These are phyloP conservation scores for Dexiosoma caninum DNA, from an alignment of 2,888 invertebrate species.

Conservation along the genomic window DNA sequence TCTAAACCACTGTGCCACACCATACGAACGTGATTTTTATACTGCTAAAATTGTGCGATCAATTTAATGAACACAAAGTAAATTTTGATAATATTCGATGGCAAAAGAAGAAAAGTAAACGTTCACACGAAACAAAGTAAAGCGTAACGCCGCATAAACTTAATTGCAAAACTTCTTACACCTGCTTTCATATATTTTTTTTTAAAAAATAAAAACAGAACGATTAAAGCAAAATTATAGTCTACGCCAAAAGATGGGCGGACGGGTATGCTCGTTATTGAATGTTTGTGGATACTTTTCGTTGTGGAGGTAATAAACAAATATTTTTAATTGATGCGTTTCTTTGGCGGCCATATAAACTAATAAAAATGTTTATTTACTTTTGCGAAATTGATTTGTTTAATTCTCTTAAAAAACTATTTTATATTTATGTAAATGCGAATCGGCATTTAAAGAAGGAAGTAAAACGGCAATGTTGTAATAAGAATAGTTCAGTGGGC, in stretches of 20 bases:
- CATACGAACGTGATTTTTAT: not conserved
- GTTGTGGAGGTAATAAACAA: conserved; percentile 26
- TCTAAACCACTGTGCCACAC: not conserved
- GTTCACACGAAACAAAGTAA: conserved; percentile 2
- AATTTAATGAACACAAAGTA: not conserved
- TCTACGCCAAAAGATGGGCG: not conserved
- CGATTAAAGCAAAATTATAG: conserved; percentile 18
- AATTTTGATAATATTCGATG: not conserved
- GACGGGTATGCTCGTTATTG: conserved; percentile 12
- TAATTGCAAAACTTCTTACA: conserved; percentile 46
- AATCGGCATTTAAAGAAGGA: conserved; percentile 13
- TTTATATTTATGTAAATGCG: not conserved
- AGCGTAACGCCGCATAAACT: conserved; percentile 6
- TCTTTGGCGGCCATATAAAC: conserved; percentile 21
- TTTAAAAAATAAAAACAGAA: conserved; percentile 1
- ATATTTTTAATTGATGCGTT: conserved; percentile 34
- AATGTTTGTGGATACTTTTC: not conserved
- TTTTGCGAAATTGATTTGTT: conserved; percentile 1
- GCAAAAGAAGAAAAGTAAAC: not conserved
- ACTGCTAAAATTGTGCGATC: too few relatives aligned
- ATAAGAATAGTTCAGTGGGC: too few relatives aligned
- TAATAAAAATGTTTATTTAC: not conserved
- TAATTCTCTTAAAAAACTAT: conserved; percentile 15
- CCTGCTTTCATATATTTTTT: not conserved
- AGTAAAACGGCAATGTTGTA: too few relatives aligned